Percentiles rank a stretch among this genome's conserved stretches.
These are phyloP conservation scores for Plebejus anna DNA, from an alignment of 2,888 invertebrate species.

Conservation along the genomic window DNA sequence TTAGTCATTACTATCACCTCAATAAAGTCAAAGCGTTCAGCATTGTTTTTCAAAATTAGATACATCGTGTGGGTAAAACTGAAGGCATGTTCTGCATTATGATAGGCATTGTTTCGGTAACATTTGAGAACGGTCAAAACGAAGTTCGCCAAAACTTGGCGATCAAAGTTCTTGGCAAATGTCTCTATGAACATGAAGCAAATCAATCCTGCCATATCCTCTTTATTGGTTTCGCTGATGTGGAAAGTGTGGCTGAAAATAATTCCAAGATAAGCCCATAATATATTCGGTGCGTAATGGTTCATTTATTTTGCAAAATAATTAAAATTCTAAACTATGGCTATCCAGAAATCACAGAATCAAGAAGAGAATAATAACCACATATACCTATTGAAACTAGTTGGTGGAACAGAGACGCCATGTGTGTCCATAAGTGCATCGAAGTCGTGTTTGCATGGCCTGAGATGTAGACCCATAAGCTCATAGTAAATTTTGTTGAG, in stretches of 20 bases:
- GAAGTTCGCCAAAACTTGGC: conserved; percentile 63
- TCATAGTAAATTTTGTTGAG: conserved; percentile 62
- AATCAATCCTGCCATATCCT: conserved; percentile 74
- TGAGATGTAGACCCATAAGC: conserved; percentile 70
- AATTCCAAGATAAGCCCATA: background rate
- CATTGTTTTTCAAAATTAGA: conserved; percentile 71
- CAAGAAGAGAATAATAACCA: no score
- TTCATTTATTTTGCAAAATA: no score
- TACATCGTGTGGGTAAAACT: conserved; percentile 82
- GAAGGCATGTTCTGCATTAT: conserved; percentile 83
- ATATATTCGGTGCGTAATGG: no score
- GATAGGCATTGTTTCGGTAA: conserved; percentile 80
- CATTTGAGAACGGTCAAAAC: conserved; percentile 66
- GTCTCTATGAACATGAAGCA: conserved; percentile 75
- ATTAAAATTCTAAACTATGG: no score
- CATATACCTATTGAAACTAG: conserved; percentile 67
- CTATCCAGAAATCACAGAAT: no score
- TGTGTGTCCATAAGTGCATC: conserved; percentile 64
- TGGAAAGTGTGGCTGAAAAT: conserved; percentile 77
- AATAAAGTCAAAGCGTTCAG: conserved; percentile 62
- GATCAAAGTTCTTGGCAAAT: conserved; percentile 63
- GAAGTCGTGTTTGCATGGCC: conserved; percentile 75
- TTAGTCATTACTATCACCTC: conserved; percentile 56
- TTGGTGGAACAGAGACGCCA: conserved; percentile 57
- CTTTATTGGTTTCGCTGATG: conserved; percentile 67